phyloP scores from a whole-genome alignment of 2,888 invertebrate genomes.

The Phytoseiulus persimilis region DNA sequence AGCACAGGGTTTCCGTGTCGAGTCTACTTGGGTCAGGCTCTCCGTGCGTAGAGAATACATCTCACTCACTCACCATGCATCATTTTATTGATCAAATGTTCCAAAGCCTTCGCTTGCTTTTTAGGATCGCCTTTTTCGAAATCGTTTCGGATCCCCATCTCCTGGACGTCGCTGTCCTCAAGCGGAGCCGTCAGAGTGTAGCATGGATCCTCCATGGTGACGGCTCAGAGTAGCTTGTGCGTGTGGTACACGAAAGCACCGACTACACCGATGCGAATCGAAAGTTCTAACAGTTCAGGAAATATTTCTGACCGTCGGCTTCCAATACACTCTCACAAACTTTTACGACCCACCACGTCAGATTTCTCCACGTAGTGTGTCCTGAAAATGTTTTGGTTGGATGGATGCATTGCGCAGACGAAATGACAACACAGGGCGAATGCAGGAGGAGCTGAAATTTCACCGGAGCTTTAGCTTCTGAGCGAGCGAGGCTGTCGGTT shows the following conservation, averaged over 20 bases:
- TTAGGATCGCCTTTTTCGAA: constrained; percentile 27
- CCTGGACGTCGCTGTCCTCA: constrained; percentile 32
- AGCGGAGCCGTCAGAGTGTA: constrained; percentile 24
- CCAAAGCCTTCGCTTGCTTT: constrained; percentile 19
- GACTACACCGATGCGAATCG: background rate
- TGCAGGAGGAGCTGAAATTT: too few species aligned
- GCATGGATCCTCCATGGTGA: constrained; percentile 18
- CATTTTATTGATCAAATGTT: constrained; percentile 34
- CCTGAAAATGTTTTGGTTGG: background rate
- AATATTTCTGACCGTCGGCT: background rate
- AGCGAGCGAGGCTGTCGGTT: too few species aligned
- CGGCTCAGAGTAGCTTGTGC: background rate
- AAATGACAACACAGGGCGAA: background rate
- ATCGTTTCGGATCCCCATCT: constrained; percentile 21
- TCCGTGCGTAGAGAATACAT: background rate
- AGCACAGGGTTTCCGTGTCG: background rate
- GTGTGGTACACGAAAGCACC: background rate
- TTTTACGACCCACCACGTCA: background rate
- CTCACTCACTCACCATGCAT: constrained; percentile 12
- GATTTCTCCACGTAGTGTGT: background rate
- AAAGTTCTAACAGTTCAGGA: background rate
- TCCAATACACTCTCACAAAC: background rate
- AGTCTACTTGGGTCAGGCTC: background rate
- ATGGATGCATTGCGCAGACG: background rate
- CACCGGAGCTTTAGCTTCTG: too few species aligned